Base-by-base conservation (phyloP, 2,888 invertebrate species). In the Drepana falcataria region DNA sequence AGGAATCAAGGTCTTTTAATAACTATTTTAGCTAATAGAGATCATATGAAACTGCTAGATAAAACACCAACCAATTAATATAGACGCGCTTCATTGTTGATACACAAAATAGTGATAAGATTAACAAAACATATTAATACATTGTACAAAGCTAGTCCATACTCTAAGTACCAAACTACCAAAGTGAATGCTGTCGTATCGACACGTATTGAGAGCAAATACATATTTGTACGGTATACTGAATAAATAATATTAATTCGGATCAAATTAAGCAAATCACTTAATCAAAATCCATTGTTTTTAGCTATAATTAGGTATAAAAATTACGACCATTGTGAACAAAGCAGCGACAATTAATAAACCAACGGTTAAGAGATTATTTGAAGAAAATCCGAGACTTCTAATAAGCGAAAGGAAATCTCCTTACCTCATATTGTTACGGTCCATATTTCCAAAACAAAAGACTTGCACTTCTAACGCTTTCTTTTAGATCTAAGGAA, bases 371-470 rank as follows among this genome's bases (percentile, higher is more conserved):
- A 9, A 9, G 9, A 3, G 2, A 9, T 44, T 9, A 4, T 40
- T 40, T 4, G 40, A 40, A 40, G 0, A 21, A 21, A 21, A 40
- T 4, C 40, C 7, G 2, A 44, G 9, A 2, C 6, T 9, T 63
- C 63, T 60, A 59, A 57, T 61, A 61, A 74, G 67, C 68, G 68
- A 81, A 77, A 75, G 74, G 66, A 76, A 68, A 77, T 76, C 71
- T 64, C 71, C 87, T 81, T 74, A 88, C 91, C 91, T 90, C 87
- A 89, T 85, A 86, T 81, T 89, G 71, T 21, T 21, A 21, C 88
- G 85, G 71, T 88, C 88, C 87, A 88, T 88, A 63, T 75, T 83
- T 72, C 65, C 59, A 71, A 73, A 65, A 60, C 57, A 54, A 52
- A 59, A 56, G 51, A 54, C 54, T 52, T 58, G 37, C 4, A 41